These are phyloP conservation scores for Arremon brunneinucha DNA, from an alignment of 2,797 vertebrate genomes.

Conservation along the genomic window DNA sequence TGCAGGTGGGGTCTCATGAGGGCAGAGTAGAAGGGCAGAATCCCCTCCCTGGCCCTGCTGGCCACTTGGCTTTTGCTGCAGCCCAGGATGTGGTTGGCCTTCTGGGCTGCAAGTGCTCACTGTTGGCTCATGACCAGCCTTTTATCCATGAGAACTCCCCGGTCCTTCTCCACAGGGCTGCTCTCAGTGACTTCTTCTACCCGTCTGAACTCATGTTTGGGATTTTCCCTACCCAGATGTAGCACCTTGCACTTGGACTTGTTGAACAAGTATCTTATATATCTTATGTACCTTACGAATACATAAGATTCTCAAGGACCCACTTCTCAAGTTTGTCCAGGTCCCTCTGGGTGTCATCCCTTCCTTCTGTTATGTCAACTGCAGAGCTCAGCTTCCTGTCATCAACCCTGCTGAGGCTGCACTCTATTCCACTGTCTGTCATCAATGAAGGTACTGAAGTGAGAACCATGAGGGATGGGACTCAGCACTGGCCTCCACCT, in stretches of 20 bases:
- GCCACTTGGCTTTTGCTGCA: neutral
- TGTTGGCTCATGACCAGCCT: neutral
- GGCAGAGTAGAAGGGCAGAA: neutral
- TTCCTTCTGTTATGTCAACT: neutral
- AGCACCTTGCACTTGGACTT: neutral
- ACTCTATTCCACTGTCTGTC: fast-evolving
- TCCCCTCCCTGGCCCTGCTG: neutral
- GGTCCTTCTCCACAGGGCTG: fast-evolving
- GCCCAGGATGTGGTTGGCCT: neutral
- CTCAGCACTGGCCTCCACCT: neutral
- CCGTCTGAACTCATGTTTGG: neutral
- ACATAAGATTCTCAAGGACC: too few species aligned
- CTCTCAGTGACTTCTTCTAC: neutral
- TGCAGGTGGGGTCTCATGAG: neutral
- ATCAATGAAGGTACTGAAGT: neutral
- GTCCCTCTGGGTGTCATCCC: neutral
- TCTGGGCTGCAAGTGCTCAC: neutral
- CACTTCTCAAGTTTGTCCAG: neutral
- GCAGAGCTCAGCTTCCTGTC: neutral
- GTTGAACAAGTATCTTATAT: neutral
- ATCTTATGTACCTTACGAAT: neutral
- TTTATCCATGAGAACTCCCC: fast-evolving
- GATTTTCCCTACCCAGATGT: neutral
- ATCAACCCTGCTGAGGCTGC: neutral
- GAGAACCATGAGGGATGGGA: neutral